Percentiles rank a stretch among this genome's conserved stretches.
These are phyloP conservation scores for Chrysoperla carnea DNA, from an alignment of 1,140 invertebrate genomes.

Conservation along the genomic window DNA sequence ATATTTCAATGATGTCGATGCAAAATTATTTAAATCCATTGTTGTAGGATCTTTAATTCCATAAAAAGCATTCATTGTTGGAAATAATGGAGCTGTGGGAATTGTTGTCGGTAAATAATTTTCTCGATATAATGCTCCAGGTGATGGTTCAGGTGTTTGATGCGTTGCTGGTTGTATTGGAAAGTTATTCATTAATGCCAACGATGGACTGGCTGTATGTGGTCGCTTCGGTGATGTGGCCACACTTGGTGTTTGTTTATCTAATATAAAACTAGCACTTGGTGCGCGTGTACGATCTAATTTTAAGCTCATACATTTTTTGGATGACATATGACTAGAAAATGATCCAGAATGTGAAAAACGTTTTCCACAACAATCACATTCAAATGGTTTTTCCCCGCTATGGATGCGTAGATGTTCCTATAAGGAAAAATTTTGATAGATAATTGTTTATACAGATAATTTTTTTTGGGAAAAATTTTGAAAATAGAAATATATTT, in stretches of 20 bases:
- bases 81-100: too few species aligned
- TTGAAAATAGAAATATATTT: not conserved
- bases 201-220: conserved; percentile 20
- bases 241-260: conserved; percentile 11
- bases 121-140: too few species aligned
- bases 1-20: too few species aligned
- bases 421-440: not conserved
- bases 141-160: too few species aligned
- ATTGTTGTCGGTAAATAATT: too few species aligned
- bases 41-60: too few species aligned
- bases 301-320: conserved; percentile 93
- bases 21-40: too few species aligned
- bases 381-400: conserved; percentile 96
- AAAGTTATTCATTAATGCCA: too few species aligned
- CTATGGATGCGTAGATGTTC: conserved; percentile 95
- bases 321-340: conserved; percentile 98
- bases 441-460: too few species aligned
- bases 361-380: conserved; percentile 90
- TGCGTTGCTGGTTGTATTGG: too few species aligned
- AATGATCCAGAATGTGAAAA: conserved; percentile 99
- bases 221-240: conserved; percentile 20
- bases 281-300: conserved; percentile 36
- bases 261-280: conserved; percentile 7
- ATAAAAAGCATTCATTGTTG: too few species aligned
- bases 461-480: not conserved